These are phyloP conservation scores for Pelecanus crispus DNA, from an alignment of 2,113 vertebrate genomes.

Conservation along the genomic window DNA sequence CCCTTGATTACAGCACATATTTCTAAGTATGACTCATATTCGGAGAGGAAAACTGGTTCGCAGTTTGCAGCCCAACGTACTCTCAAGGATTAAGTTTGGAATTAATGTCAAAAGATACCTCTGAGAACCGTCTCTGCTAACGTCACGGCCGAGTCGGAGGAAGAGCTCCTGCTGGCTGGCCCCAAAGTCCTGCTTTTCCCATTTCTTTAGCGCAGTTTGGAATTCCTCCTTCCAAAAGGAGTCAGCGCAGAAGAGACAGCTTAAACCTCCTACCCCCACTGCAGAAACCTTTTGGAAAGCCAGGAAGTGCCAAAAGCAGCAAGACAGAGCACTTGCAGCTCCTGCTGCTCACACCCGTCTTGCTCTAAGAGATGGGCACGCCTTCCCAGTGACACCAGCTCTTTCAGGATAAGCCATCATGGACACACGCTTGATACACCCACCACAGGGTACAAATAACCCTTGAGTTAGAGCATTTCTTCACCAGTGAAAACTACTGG, in stretches of 20 bases:
- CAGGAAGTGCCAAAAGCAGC: background rate
- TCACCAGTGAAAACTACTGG: background rate
- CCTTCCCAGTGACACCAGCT: background rate
- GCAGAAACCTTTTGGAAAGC: background rate
- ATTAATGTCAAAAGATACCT: background rate
- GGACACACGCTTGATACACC: background rate
- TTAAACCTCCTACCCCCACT: rapidly evolving
- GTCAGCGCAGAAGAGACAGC: background rate
- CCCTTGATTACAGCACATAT: background rate
- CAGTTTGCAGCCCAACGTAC: background rate
- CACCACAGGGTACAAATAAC: background rate
- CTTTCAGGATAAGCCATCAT: background rate
- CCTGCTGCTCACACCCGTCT: background rate
- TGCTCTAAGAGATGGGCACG: background rate
- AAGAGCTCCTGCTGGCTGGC: background rate
- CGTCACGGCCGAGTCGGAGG: background rate
- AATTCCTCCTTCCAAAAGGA: background rate
- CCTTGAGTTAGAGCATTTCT: background rate
- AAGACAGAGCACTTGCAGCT: background rate
- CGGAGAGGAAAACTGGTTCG: background rate
- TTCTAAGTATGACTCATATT: background rate
- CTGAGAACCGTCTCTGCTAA: background rate
- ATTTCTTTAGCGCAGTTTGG: background rate
- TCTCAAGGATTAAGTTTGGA: background rate
- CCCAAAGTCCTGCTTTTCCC: background rate